Conservation (phyloP, 2,113 vertebrate genomes). For the Megaceryle maxima region DNA sequence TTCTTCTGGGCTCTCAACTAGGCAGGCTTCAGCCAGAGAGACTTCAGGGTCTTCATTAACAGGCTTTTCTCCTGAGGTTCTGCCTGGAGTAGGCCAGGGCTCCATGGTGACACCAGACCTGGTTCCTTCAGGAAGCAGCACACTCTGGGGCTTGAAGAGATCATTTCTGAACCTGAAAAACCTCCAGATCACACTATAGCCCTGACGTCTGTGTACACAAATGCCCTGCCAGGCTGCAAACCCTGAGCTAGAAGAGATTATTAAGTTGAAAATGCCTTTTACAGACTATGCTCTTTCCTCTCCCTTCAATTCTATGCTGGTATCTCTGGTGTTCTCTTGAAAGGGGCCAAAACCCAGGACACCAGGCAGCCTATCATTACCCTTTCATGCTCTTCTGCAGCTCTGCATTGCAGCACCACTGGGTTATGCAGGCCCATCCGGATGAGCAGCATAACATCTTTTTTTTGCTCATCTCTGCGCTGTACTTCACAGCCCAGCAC, state of each 20-base stretch:
- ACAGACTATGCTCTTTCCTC: neutral
- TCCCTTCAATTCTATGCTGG: neutral
- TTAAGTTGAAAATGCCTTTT: neutral
- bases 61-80: neutral
- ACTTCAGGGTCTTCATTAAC: neutral
- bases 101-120: neutral
- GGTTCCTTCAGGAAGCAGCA: neutral
- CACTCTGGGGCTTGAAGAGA: neutral
- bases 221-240: neutral
- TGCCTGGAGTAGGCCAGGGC: neutral
- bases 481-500: neutral
- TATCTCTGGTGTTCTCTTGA: neutral
- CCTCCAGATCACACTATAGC: neutral
- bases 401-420: neutral
- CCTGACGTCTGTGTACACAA: neutral
- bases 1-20: neutral
- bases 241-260: neutral
- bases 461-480: neutral
- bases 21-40: neutral
- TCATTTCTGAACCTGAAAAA: neutral
- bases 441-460: neutral
- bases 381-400: neutral
- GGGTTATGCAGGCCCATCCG: accelerated
- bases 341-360: neutral
- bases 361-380: accelerated